Conservation (phyloP, 2,888 invertebrate species). For the Hemaris fuciformis region DNA sequence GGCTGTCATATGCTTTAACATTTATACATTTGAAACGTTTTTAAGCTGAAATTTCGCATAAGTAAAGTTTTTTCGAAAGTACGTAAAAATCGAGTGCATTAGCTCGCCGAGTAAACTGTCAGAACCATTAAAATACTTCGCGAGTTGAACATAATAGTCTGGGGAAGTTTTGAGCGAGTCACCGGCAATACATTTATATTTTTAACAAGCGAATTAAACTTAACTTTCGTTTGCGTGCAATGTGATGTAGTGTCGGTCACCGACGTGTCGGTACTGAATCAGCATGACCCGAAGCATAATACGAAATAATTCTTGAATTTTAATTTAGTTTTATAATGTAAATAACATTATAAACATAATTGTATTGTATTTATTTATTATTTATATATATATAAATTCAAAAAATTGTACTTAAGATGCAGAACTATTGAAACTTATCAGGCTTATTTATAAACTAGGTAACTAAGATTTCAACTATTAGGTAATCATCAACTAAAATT, state of each 20-base stretch:
- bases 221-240: neutral
- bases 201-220: neutral
- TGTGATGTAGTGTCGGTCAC: neutral
- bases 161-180: neutral
- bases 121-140: neutral
- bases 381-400: too few relatives aligned
- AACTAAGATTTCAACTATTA: too few relatives aligned
- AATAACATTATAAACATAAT: too few relatives aligned
- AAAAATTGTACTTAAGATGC: too few relatives aligned
- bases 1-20: too few relatives aligned
- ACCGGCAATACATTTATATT: neutral
- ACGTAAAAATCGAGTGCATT: neutral
- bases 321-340: too few relatives aligned
- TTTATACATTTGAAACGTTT: neutral
- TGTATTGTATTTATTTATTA: too few relatives aligned
- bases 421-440: too few relatives aligned
- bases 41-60: neutral
- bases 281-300: neutral
- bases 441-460: too few relatives aligned
- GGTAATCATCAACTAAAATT: too few relatives aligned
- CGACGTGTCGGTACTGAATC: neutral
- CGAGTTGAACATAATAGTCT: neutral
- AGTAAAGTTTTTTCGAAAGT: neutral
- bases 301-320: too few relatives aligned
- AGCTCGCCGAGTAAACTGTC: neutral